A percentile compares a stretch with the other conserved stretches of the same genome.
These are phyloP conservation scores for Nycticorax nycticorax DNA, from an alignment of 2,113 vertebrate genomes.

Conservation along the genomic window DNA sequence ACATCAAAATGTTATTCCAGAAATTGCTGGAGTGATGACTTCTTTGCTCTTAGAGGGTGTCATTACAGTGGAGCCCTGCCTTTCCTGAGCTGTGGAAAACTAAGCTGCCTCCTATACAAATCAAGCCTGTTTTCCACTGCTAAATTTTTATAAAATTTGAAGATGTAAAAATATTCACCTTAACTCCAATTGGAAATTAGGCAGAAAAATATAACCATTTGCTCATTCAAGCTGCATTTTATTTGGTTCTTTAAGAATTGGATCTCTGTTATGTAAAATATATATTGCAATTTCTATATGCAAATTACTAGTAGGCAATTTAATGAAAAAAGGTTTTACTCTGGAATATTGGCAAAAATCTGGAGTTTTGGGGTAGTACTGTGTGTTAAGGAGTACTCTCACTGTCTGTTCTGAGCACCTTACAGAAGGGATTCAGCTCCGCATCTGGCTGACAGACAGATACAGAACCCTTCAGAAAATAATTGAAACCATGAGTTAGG, in stretches of 20 bases:
- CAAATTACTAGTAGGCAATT: neutral
- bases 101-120: neutral
- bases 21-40: neutral
- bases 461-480: neutral
- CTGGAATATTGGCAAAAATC: neutral
- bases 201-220: neutral
- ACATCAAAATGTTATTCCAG: neutral
- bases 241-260: neutral
- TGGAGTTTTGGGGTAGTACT: neutral
- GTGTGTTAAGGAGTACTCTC: neutral
- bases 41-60: neutral
- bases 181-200: neutral
- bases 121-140: neutral
- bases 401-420: neutral
- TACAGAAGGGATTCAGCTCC: neutral
- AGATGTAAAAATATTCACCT: neutral
- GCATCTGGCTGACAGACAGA: neutral
- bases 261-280: neutral
- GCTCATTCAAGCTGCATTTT: neutral
- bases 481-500: neutral
- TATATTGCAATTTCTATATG: neutral
- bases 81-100: neutral
- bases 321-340: neutral
- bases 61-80: neutral
- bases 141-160: neutral